A percentile compares a stretch with the other conserved stretches of the same genome.
Evolutionary conservation across 2,113 vertebrate species (phyloP).

Genomic region (Eptatretus burgeri): DNA sequence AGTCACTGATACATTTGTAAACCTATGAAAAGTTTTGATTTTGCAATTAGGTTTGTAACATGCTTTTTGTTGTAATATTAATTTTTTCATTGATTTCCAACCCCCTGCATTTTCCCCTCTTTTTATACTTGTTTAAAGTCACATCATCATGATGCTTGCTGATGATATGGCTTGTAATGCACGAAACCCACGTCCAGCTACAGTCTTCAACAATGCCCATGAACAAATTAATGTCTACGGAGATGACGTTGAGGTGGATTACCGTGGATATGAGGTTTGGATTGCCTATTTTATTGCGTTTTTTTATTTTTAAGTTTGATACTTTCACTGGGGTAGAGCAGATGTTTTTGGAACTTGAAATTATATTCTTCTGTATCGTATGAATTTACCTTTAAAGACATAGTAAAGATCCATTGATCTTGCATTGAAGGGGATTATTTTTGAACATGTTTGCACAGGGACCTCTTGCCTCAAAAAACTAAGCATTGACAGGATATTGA

Average conservation of each 20-base stretch:
- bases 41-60: background rate
- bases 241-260: constrained; percentile 92
- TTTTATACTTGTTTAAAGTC: constrained; percentile 19
- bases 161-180: constrained; percentile 97
- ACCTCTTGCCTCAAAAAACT: no score
- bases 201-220: constrained; percentile 92
- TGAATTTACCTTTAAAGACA: no score
- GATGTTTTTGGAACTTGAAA: no score
- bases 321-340: no score
- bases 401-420: no score
- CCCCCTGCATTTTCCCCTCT: background rate
- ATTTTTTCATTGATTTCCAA: background rate
- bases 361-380: no score
- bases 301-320: no score
- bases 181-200: constrained; percentile 80
- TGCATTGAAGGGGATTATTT: no score
- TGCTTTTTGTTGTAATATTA: background rate
- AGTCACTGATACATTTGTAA: background rate
- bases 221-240: constrained; percentile 96
- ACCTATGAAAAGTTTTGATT: background rate
- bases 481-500: no score
- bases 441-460: no score
- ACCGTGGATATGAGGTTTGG: constrained; percentile 66
- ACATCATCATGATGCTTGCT: constrained; percentile 88
- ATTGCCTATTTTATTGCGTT: no score